Conservation (phyloP, 2,797 vertebrate genomes). For the Botia kubotai region DNA sequence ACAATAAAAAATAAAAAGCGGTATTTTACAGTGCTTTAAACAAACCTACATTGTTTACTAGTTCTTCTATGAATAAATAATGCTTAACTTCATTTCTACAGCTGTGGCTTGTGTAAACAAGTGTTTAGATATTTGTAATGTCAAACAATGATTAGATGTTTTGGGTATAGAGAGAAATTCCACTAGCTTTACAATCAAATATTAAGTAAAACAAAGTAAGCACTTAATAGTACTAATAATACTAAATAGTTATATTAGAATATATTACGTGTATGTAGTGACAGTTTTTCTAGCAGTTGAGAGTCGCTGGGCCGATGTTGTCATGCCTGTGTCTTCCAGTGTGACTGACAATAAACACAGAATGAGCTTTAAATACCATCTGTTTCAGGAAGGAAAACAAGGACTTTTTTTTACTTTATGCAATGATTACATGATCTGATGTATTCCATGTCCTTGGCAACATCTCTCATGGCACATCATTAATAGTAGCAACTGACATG, state of each 20-base stretch:
- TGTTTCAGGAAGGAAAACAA: neutral
- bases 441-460: neutral
- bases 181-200: constrained; percentile 14
- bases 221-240: too few species aligned
- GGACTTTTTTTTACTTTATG: neutral
- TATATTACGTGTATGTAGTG: neutral
- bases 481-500: neutral
- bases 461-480: constrained; percentile 21
- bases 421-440: constrained; percentile 5
- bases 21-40: neutral
- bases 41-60: neutral
- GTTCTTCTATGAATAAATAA: too few species aligned
- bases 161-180: neutral
- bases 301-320: neutral
- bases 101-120: neutral
- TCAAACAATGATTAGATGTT: neutral
- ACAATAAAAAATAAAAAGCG: neutral
- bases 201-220: neutral
- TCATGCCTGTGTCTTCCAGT: neutral
- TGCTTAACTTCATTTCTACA: too few species aligned
- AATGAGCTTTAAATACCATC: neutral
- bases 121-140: neutral
- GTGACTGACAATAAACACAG: neutral
- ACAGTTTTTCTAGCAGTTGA: neutral
- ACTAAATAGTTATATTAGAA: neutral